Conservation (phyloP, 2,888 invertebrate genomes). For the Homarus gammarus region DNA sequence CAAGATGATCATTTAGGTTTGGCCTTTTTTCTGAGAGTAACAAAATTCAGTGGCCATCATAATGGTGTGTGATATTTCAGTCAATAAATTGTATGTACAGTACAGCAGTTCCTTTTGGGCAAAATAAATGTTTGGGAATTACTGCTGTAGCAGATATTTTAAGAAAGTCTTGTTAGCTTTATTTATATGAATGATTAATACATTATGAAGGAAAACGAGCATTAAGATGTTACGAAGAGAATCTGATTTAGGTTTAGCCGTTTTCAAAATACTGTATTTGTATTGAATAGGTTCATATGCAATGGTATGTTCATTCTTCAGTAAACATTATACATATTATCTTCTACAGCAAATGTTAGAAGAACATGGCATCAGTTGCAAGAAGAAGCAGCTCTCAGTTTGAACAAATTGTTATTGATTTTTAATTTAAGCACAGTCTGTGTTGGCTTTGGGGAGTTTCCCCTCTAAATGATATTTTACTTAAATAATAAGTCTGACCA, state of each 20-base stretch:
- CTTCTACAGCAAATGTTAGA: neutral
- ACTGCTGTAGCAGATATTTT: neutral
- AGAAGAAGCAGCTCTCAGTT: neutral
- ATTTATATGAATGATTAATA: neutral
- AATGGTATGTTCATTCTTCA: constrained; percentile 17
- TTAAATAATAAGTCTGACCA: too few species aligned
- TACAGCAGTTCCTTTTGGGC: too few species aligned
- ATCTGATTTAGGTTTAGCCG: constrained; percentile 7
- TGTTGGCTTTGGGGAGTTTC: too few species aligned
- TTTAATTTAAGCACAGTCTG: too few species aligned
- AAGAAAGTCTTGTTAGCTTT: neutral
- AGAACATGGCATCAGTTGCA: neutral
- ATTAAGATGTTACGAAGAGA: constrained; percentile 7
- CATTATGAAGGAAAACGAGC: too few species aligned
- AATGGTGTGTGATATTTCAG: neutral
- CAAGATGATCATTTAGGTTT: neutral
- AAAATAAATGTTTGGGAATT: too few species aligned
- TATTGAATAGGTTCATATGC: constrained; percentile 18
- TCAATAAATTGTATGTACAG: neutral
- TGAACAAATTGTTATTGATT: neutral
- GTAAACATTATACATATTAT: neutral
- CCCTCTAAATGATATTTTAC: too few species aligned
- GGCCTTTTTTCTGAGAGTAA: neutral
- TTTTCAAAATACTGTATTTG: constrained; percentile 3
- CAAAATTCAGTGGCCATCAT: neutral